A percentile compares a stretch with the other conserved stretches of the same genome.
These are phyloP conservation scores for Acanthochromis polyacanthus DNA, from an alignment of 2,113 vertebrate species.

Conservation along the genomic window DNA sequence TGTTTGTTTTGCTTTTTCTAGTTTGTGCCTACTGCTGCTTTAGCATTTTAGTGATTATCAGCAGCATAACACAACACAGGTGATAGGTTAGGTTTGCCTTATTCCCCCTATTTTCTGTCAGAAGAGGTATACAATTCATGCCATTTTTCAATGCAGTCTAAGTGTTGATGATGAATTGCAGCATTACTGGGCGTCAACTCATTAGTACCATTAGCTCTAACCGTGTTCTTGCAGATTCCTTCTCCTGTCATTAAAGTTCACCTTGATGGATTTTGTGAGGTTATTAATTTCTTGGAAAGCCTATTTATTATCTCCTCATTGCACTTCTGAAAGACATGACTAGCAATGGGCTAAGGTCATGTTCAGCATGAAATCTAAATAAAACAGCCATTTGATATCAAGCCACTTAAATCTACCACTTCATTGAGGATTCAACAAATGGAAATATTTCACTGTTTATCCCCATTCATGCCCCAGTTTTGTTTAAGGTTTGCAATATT, in stretches of 20 bases:
- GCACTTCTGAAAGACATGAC: conserved; percentile 9
- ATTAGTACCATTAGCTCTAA: conserved; percentile 44
- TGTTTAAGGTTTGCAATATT: conserved; percentile 1
- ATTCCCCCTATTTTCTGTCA: background rate
- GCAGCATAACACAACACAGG: background rate
- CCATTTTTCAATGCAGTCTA: background rate
- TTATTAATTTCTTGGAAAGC: conserved; percentile 57
- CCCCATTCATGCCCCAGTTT: background rate
- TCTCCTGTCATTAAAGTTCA: conserved; percentile 53
- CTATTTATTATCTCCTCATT: conserved; percentile 53
- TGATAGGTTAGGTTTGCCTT: background rate
- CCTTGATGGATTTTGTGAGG: conserved; percentile 58
- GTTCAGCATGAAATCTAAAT: conserved; percentile 13
- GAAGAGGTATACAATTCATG: conserved; percentile 4
- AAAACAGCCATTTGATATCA: background rate
- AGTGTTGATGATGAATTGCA: conserved; percentile 30
- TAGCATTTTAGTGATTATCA: background rate
- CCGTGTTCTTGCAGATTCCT: conserved; percentile 40
- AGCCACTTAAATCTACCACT: background rate
- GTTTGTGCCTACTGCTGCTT: too few relatives aligned
- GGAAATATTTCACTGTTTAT: background rate
- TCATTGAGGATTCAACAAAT: background rate
- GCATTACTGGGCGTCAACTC: conserved; percentile 11
- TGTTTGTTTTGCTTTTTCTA: too few relatives aligned
- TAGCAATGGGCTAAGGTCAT: conserved; percentile 24